Conservation (phyloP, 2,797 vertebrate species). For the Melanotaenia maccullochi region DNA sequence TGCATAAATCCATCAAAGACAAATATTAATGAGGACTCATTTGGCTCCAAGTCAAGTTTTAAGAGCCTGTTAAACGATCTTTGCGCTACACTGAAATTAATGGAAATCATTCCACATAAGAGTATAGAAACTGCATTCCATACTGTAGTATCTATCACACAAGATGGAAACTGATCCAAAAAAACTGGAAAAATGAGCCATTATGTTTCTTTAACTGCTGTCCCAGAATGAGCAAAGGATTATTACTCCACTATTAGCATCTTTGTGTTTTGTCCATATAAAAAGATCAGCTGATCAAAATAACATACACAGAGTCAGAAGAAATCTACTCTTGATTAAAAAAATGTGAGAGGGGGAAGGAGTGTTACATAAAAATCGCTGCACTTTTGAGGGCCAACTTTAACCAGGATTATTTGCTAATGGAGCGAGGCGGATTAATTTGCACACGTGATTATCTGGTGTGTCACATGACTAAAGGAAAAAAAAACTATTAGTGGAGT, state of each 20-base stretch:
- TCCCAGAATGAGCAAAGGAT: neutral
- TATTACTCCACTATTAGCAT: neutral
- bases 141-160: neutral
- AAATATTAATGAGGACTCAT: conserved; percentile 16
- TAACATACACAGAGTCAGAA: conserved; percentile 6
- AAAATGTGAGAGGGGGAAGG: conserved; percentile 1
- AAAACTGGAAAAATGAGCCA: no score
- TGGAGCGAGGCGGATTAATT: conserved; percentile 49
- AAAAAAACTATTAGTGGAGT: conserved; percentile 37
- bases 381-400: conserved; percentile 31
- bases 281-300: conserved; percentile 25
- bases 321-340: conserved; percentile 15
- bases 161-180: neutral
- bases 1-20: conserved; percentile 5
- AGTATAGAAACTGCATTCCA: neutral
- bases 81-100: neutral
- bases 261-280: neutral
- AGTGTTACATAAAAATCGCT: conserved; percentile 22
- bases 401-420: conserved; percentile 62
- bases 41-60: conserved; percentile 21
- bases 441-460: conserved; percentile 41
- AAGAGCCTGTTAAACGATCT: conserved; percentile 19
- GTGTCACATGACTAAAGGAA: conserved; percentile 30
- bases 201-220: neutral
- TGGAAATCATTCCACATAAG: conserved; percentile 10